Evolutionary conservation across 2,888 invertebrate species (phyloP).

Genomic region (Latrodectus hesperus): DNA sequence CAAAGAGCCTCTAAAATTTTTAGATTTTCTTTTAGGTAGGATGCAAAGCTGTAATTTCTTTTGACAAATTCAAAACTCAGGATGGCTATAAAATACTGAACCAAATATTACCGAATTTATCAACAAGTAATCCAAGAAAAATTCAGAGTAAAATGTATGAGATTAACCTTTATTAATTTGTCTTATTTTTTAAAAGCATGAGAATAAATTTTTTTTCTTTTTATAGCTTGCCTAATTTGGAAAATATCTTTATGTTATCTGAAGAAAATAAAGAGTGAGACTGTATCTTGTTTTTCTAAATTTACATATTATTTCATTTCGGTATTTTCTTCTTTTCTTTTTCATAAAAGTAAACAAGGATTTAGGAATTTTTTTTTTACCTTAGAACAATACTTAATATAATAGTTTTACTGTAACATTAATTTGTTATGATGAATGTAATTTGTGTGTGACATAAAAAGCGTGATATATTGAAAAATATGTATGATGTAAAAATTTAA

Average conservation of each 20-base stretch:
- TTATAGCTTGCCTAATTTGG: conserved; percentile 66
- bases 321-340: too few relatives aligned
- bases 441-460: too few relatives aligned
- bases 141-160: conserved; percentile 31
- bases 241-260: conserved; percentile 66
- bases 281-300: not conserved
- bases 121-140: conserved; percentile 24
- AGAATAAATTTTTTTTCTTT: conserved; percentile 1
- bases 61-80: conserved; percentile 49
- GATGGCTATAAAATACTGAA: conserved; percentile 59
- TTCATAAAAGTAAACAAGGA: too few relatives aligned
- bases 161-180: not conserved
- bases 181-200: not conserved
- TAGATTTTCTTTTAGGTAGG: conserved; percentile 22
- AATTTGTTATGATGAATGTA: too few relatives aligned
- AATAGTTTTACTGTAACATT: too few relatives aligned
- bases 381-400: too few relatives aligned
- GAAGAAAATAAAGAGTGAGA: conserved; percentile 73
- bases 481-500: too few relatives aligned
- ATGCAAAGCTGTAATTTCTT: conserved; percentile 58
- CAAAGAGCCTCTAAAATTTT: not conserved
- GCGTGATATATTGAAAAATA: too few relatives aligned
- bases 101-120: conserved; percentile 56
- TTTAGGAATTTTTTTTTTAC: too few relatives aligned
- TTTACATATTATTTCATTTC: not conserved